These are phyloP conservation scores for Calameuta pallipes DNA, from an alignment of 2,888 invertebrate species.

Conservation along the genomic window DNA sequence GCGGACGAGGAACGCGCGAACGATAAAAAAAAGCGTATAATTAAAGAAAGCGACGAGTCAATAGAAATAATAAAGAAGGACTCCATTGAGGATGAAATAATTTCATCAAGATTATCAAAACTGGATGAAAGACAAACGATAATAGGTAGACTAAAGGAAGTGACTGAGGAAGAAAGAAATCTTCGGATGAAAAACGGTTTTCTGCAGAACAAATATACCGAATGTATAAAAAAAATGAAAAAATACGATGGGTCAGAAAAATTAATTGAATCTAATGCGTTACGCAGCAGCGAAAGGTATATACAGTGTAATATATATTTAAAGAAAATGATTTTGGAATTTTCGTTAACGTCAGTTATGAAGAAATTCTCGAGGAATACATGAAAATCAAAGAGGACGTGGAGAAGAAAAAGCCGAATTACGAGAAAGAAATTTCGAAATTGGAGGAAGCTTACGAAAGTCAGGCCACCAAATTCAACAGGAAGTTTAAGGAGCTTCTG, in stretches of 20 bases:
- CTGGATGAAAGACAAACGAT: constrained; percentile 25
- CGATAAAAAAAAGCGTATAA: not conserved
- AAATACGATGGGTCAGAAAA: not conserved
- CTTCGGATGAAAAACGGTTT: constrained; percentile 33
- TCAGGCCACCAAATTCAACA: constrained; percentile 14
- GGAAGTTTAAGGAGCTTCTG: constrained; percentile 22
- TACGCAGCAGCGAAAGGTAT: not conserved
- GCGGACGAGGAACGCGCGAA: not conserved
- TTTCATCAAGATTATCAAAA: constrained; percentile 7
- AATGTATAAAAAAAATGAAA: constrained; percentile 15
- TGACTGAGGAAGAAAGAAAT: constrained; percentile 23
- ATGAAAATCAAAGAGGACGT: not conserved
- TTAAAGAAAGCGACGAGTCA: not conserved
- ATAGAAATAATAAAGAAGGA: not conserved
- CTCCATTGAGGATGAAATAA: not conserved
- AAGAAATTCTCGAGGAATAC: constrained; percentile 31
- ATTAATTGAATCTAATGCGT: not conserved
- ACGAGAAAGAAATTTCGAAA: not conserved
- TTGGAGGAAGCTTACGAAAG: constrained; percentile 3
- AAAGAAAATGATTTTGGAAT: not conserved
- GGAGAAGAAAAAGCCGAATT: not conserved
- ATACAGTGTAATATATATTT: too few relatives aligned
- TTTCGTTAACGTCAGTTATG: constrained; percentile 27
- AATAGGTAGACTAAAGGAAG: constrained; percentile 25
- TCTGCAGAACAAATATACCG: constrained; percentile 36